These are phyloP conservation scores for Lasaia peninsularis DNA, from an alignment of 1,140 invertebrate species.

Conservation along the genomic window DNA sequence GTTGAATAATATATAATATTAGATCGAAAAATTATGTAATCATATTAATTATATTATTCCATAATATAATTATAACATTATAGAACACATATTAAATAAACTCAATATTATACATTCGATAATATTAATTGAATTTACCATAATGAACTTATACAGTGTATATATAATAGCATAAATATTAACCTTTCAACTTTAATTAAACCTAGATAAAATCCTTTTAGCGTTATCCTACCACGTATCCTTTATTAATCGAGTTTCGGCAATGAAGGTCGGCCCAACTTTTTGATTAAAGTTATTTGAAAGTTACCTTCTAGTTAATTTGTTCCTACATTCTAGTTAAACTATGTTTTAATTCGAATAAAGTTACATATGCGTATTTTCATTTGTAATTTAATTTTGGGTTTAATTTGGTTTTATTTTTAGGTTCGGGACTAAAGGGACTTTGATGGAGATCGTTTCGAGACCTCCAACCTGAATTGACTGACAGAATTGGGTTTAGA, in stretches of 20 bases:
- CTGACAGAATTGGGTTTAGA: too few relatives aligned
- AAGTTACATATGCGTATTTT: not conserved
- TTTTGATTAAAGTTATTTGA: constrained; percentile 3
- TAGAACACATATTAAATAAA: too few relatives aligned
- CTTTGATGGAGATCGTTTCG: too few relatives aligned
- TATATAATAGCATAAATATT: not conserved
- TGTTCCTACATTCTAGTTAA: not conserved
- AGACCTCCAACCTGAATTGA: too few relatives aligned
- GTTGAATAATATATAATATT: too few relatives aligned
- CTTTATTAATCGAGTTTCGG: not conserved
- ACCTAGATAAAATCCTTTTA: not conserved
- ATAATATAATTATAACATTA: too few relatives aligned
- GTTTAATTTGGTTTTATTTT: too few relatives aligned
- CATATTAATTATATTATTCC: too few relatives aligned
- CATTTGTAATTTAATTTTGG: not conserved
- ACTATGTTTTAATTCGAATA: not conserved
- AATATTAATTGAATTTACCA: not conserved
- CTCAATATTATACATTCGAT: too few relatives aligned
- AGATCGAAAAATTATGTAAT: too few relatives aligned
- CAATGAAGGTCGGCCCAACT: not conserved
- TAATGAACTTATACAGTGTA: not conserved
- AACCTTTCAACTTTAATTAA: constrained; percentile 1
- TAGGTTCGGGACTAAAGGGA: too few relatives aligned
- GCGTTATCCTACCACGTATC: not conserved
- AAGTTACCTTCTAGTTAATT: not conserved